A percentile compares a stretch with the other conserved stretches of the same genome.
phyloP scores from a whole-genome alignment of 2,888 invertebrate genomes.

The Phragmatobia fuliginosa region DNA sequence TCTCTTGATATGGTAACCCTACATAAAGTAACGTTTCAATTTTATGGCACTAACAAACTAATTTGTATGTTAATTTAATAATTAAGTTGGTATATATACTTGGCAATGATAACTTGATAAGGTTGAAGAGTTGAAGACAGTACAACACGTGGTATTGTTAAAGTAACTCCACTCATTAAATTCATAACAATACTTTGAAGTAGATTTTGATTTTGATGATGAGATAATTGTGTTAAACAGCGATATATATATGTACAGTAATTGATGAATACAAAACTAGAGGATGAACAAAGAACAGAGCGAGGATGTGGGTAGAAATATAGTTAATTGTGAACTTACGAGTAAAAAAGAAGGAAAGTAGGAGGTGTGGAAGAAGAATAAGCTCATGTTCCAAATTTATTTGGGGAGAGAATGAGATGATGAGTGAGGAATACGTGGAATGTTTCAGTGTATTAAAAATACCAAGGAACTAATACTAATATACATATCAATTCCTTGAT shows the following conservation, averaged over 20 bases:
- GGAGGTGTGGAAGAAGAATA: too few species aligned
- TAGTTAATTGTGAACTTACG: neutral
- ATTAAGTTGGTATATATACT: conserved; percentile 19
- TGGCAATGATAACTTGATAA: conserved; percentile 18
- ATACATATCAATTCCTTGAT: too few species aligned
- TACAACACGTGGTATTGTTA: conserved; percentile 5
- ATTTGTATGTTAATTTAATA: conserved; percentile 36
- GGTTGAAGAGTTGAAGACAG: conserved; percentile 15
- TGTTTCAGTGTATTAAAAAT: neutral
- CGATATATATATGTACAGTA: too few species aligned
- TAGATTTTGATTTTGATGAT: too few species aligned
- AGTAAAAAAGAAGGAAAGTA: neutral
- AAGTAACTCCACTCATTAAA: neutral
- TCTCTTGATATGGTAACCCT: conserved; percentile 4
- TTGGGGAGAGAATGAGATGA: neutral
- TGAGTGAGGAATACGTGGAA: neutral
- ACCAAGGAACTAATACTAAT: neutral
- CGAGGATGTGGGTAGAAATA: too few species aligned
- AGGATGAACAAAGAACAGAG: neutral
- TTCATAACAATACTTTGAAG: neutral
- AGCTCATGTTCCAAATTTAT: too few species aligned
- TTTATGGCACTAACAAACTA: conserved; percentile 47
- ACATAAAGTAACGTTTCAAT: conserved; percentile 21
- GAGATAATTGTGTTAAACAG: too few species aligned
- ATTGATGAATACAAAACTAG: neutral